Evolutionary conservation across 2,113 vertebrate species (phyloP).

Genomic region (Caranx melampygus): DNA sequence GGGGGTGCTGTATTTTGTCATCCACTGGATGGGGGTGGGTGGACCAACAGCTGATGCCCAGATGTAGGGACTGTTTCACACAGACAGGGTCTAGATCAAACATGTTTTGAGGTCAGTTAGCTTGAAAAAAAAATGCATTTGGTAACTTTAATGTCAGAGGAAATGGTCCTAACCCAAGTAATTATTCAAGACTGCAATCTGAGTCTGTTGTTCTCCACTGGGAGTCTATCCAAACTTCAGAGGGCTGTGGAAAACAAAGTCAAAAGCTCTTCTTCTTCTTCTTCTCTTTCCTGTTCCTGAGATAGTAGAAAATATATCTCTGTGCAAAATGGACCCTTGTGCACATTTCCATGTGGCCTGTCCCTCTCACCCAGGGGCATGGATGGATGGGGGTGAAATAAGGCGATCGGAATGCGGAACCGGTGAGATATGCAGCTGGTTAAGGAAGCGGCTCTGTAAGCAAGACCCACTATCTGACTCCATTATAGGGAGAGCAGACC

Average conservation of each 20-base stretch:
- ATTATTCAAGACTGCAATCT: slow-evolving; percentile 43
- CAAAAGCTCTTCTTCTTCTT: not conserved
- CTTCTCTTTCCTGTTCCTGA: not conserved
- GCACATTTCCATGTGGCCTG: slow-evolving; percentile 51
- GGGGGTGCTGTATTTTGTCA: slow-evolving; percentile 65
- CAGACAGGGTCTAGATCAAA: slow-evolving; percentile 7
- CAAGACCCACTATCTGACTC: slow-evolving; percentile 68
- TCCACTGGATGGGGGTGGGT: slow-evolving; percentile 54
- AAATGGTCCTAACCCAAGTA: slow-evolving; percentile 22
- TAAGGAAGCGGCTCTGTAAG: slow-evolving; percentile 79
- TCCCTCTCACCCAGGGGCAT: slow-evolving; percentile 58
- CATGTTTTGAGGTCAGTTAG: slow-evolving; percentile 19
- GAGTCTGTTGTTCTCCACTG: slow-evolving; percentile 44
- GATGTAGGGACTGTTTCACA: slow-evolving; percentile 70
- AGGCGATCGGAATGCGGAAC: slow-evolving; percentile 87
- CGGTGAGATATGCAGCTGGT: slow-evolving; percentile 82
- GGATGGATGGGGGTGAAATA: slow-evolving; percentile 79
- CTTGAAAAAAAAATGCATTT: slow-evolving; percentile 21
- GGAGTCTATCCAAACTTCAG: slow-evolving; percentile 49
- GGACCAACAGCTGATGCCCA: slow-evolving; percentile 75
- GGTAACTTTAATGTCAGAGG: slow-evolving; percentile 25
- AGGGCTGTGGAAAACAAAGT: slow-evolving; percentile 32
- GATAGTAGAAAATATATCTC: not conserved
- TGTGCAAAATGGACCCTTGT: slow-evolving; percentile 46
- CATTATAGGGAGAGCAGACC: slow-evolving; percentile 46